phyloP scores from a whole-genome alignment of 2,888 invertebrate species.

The Sphinx pinastri region DNA sequence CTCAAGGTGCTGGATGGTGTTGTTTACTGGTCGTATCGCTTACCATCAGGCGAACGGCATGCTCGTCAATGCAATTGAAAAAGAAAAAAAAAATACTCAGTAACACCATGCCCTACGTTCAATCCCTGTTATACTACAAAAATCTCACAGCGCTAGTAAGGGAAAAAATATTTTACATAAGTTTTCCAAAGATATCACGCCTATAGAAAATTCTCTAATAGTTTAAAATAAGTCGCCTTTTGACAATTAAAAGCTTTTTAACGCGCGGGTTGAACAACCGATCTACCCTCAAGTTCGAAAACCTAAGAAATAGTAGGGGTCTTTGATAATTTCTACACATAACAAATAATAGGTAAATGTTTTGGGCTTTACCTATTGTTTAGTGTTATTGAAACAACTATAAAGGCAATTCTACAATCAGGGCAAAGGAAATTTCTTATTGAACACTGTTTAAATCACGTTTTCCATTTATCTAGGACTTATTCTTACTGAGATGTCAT shows the following conservation, averaged over 20 bases:
- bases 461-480: neutral
- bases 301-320: conserved; percentile 2
- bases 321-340: conserved; percentile 8
- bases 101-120: too few species aligned
- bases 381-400: neutral
- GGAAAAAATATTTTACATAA: neutral
- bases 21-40: too few species aligned
- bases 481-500: neutral
- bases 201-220: neutral
- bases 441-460: neutral
- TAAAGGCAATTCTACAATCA: neutral
- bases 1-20: too few species aligned
- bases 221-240: neutral
- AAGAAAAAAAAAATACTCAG: too few species aligned
- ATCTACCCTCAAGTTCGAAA: neutral
- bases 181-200: neutral
- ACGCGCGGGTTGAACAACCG: neutral
- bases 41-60: too few species aligned
- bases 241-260: neutral
- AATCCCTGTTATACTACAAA: too few species aligned
- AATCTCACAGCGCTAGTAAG: too few species aligned
- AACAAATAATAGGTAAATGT: neutral
- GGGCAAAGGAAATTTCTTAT: neutral
- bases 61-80: too few species aligned
- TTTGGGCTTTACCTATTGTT: too few species aligned